phyloP scores from a whole-genome alignment of 2,888 invertebrate genomes.

The Clunio marinus region DNA sequence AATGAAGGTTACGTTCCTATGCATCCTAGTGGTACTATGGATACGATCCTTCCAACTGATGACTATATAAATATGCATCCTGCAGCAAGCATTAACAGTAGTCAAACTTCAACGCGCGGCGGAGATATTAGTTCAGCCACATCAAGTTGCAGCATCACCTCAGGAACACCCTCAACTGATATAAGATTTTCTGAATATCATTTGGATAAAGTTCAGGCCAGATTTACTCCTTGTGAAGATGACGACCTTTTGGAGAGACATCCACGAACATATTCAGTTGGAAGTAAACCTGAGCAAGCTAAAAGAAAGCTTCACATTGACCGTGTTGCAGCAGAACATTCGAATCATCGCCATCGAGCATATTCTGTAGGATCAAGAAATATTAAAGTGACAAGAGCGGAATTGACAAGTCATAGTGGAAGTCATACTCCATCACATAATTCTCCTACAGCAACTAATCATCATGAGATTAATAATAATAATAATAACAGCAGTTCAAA shows the following conservation, averaged over 20 bases:
- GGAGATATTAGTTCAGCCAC: slow-evolving; percentile 58
- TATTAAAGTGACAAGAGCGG: slow-evolving; percentile 52
- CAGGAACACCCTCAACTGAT: slow-evolving; percentile 78
- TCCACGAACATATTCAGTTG: slow-evolving; percentile 79
- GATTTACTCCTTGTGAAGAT: slow-evolving; percentile 61
- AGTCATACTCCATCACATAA: slow-evolving; percentile 44
- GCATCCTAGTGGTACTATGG: slow-evolving; percentile 53
- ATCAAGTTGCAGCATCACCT: slow-evolving; percentile 70
- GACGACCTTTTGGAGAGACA: slow-evolving; percentile 58
- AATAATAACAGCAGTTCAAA: slow-evolving; percentile 43
- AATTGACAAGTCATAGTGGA: slow-evolving; percentile 46
- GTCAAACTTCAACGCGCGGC: slow-evolving; percentile 45
- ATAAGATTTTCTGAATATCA: slow-evolving; percentile 71
- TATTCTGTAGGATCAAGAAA: slow-evolving; percentile 70
- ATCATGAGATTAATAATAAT: slow-evolving; percentile 40
- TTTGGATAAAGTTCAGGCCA: slow-evolving; percentile 74
- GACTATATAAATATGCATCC: slow-evolving; percentile 37
- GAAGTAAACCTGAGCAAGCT: slow-evolving; percentile 68
- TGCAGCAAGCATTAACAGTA: not conserved
- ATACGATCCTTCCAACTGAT: slow-evolving; percentile 42
- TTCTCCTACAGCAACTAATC: slow-evolving; percentile 21
- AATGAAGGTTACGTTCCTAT: slow-evolving; percentile 63
- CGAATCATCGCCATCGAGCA: slow-evolving; percentile 61
- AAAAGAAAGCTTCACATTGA: slow-evolving; percentile 55
- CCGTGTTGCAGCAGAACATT: slow-evolving; percentile 51